phyloP scores from a whole-genome alignment of 2,113 vertebrate genomes.

The Mustela nigripes region DNA sequence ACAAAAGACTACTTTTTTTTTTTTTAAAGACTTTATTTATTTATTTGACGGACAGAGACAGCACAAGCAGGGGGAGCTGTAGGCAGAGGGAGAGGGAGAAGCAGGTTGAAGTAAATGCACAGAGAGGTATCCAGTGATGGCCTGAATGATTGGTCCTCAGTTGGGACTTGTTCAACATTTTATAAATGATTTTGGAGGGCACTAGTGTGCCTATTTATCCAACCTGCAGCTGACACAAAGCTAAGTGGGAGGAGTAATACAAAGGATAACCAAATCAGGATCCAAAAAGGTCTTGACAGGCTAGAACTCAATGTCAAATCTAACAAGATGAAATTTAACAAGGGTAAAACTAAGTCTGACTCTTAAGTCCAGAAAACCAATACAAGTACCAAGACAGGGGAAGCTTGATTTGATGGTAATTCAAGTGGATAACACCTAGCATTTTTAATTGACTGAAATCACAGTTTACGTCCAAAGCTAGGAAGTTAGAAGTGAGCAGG shows the following conservation, averaged over 20 bases:
- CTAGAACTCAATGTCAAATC: conserved; percentile 15
- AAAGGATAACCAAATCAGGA: neutral
- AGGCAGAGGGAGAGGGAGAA: too few species aligned
- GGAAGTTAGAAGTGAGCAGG: neutral
- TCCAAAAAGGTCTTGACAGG: conserved; percentile 34
- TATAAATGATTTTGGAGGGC: conserved; percentile 18
- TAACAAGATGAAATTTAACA: conserved; percentile 64
- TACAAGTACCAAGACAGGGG: neutral
- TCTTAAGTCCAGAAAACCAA: conserved; percentile 17
- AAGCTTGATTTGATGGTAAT: neutral
- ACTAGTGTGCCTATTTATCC: conserved; percentile 23
- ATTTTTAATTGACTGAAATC: conserved; percentile 44
- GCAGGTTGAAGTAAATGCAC: neutral
- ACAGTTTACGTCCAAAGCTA: neutral
- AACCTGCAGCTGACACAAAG: conserved; percentile 29
- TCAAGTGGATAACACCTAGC: conserved; percentile 10
- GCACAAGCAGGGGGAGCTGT: neutral
- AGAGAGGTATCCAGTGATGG: neutral
- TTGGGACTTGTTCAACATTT: conserved; percentile 30
- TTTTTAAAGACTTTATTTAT: neutral
- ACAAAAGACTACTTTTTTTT: neutral
- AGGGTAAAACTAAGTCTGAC: conserved; percentile 39
- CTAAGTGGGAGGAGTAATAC: neutral
- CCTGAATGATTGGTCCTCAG: neutral
- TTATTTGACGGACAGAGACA: neutral